Evolutionary conservation across 2,113 vertebrate species (phyloP).

Genomic region (Eretmochelys imbricata): DNA sequence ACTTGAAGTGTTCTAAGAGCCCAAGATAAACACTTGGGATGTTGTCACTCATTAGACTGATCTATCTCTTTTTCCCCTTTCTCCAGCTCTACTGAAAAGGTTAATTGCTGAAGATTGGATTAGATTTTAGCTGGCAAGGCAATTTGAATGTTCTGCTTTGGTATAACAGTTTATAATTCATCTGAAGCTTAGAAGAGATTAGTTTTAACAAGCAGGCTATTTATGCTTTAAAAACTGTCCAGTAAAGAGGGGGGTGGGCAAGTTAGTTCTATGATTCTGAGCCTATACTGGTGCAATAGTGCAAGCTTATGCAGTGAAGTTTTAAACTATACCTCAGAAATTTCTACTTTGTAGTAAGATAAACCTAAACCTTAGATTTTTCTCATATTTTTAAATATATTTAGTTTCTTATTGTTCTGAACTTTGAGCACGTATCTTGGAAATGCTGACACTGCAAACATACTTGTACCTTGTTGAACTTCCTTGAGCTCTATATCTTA

Average conservation of each 20-base stretch:
- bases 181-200: background rate
- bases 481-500: background rate
- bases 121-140: constrained; percentile 48
- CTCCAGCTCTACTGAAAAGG: constrained; percentile 35
- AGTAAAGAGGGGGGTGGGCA: background rate
- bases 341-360: background rate
- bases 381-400: background rate
- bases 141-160: constrained; percentile 44
- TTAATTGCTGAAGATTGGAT: constrained; percentile 59
- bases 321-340: background rate
- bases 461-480: background rate
- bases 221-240: constrained; percentile 9
- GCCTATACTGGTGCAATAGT: background rate
- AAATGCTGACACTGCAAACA: background rate
- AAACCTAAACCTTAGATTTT: background rate
- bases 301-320: background rate
- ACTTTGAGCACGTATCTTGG: background rate
- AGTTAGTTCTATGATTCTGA: background rate
- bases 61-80: background rate
- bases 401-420: background rate
- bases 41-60: background rate
- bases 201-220: background rate
- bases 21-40: background rate
- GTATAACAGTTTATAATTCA: background rate
- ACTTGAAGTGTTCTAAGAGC: background rate